Conservation (phyloP, 53 echinoderm and acorn worm genomes). For the Echinarachnius parma region DNA sequence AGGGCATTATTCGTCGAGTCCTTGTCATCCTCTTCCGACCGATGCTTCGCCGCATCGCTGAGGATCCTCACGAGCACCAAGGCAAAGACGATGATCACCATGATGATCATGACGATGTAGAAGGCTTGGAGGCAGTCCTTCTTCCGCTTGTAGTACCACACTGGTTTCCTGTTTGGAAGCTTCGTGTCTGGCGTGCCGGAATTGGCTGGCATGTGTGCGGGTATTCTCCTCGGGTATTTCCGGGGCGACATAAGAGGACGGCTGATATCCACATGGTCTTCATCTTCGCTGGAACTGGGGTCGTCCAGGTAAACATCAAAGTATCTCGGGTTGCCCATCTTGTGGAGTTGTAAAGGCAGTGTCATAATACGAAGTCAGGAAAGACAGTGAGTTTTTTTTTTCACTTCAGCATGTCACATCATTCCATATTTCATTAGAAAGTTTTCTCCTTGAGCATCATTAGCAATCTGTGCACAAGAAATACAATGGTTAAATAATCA, state of each 20-base stretch:
- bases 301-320: conserved; percentile 87
- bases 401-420: no score
- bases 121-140: conserved; percentile 57
- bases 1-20: background rate
- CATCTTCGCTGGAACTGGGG: conserved; percentile 63
- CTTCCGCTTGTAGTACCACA: conserved; percentile 58
- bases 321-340: conserved; percentile 37
- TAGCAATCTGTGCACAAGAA: no score
- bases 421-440: no score
- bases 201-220: background rate
- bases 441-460: no score
- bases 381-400: no score
- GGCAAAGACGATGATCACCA: conserved; percentile 54
- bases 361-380: conserved; percentile 31
- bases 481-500: no score
- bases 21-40: background rate
- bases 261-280: conserved; percentile 49
- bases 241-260: conserved; percentile 83
- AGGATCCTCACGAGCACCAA: conserved; percentile 73
- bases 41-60: conserved; percentile 42
- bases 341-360: conserved; percentile 3
- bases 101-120: conserved; percentile 56
- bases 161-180: conserved; percentile 41
- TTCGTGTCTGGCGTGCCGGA: conserved; percentile 50
- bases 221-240: conserved; percentile 19